Evolutionary conservation across 1,140 invertebrate species (phyloP).

Genomic region (Semibalanus balanoides): DNA sequence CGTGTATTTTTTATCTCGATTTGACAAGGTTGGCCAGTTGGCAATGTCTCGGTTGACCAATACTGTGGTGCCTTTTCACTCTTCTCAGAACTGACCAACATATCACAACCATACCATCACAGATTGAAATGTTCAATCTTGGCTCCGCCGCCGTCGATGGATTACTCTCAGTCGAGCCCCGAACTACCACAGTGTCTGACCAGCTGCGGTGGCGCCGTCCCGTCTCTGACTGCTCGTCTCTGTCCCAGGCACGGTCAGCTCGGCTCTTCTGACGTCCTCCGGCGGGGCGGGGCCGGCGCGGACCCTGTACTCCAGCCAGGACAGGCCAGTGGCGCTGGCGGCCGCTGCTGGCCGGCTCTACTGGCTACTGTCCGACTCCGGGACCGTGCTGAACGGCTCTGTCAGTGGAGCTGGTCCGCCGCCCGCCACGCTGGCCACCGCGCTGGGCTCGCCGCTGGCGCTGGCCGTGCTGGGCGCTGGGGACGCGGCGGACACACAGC

Average conservation of each 20-base stretch:
- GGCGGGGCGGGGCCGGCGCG: constrained; percentile 58
- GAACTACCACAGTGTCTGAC: no score
- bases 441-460: not conserved
- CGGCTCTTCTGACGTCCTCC: constrained; percentile 36
- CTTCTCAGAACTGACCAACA: no score
- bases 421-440: not conserved
- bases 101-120: no score
- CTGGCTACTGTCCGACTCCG: constrained; percentile 85
- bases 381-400: constrained; percentile 43
- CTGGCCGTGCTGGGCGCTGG: not conserved
- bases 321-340: constrained; percentile 64
- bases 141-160: no score
- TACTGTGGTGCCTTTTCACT: no score
- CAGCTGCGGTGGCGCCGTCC: no score
- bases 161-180: no score
- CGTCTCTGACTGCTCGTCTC: not conserved
- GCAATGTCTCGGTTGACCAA: no score
- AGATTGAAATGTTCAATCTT: no score
- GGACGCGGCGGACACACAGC: constrained; percentile 22
- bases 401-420: constrained; percentile 5
- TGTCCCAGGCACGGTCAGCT: constrained; percentile 51
- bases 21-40: no score
- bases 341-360: constrained; percentile 76
- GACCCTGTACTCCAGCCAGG: constrained; percentile 51
- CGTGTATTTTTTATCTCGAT: no score